Percentiles rank a stretch among this genome's conserved stretches.
phyloP scores from a whole-genome alignment of 2,113 vertebrate species.

The Microtus ochrogaster region DNA sequence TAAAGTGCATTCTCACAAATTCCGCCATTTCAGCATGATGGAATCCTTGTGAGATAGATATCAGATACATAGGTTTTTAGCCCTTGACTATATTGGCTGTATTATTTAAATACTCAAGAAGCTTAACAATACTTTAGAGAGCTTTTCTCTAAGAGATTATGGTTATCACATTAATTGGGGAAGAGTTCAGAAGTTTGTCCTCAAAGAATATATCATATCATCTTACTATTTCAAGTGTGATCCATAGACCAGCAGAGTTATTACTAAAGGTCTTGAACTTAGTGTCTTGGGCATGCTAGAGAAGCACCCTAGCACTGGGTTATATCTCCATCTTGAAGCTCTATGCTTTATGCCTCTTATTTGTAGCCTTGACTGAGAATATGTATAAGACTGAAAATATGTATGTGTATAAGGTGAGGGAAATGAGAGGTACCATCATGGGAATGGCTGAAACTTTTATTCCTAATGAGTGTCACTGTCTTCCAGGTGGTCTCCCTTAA shows the following conservation, averaged over 20 bases:
- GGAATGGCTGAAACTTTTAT: background rate
- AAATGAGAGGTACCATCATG: background rate
- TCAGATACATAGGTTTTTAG: background rate
- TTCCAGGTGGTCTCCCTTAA: background rate
- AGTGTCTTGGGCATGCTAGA: background rate
- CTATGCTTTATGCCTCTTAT: background rate
- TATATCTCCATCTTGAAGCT: background rate
- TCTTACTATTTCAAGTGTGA: background rate
- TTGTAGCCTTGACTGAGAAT: background rate
- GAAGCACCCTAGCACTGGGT: background rate
- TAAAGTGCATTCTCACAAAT: background rate
- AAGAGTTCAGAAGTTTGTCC: background rate
- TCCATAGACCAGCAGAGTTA: background rate
- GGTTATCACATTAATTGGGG: background rate
- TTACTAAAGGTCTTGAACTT: background rate
- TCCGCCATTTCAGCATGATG: background rate
- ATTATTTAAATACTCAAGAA: background rate
- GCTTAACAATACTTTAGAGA: background rate
- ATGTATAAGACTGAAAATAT: background rate
- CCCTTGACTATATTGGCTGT: background rate
- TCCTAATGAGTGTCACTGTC: background rate
- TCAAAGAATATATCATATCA: background rate
- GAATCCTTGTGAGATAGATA: background rate
- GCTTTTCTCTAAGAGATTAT: background rate
- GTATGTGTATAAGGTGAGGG: background rate